Percentiles rank a stretch among this genome's conserved stretches.
Conservation (phyloP, 1,140 invertebrate species). For the Phortica variegata region DNA sequence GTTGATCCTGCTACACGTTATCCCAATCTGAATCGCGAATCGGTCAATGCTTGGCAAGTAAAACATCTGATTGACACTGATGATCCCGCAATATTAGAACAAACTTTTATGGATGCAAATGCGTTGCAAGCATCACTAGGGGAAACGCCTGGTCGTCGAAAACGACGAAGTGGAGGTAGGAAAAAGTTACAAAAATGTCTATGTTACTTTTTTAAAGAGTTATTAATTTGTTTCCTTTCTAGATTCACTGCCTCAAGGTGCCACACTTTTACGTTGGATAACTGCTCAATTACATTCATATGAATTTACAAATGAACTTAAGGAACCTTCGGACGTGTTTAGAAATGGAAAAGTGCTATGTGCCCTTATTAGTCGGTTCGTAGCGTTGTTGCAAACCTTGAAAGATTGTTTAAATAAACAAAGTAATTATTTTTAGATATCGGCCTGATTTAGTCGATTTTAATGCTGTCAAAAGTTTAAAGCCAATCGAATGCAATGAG, state of each 20-base stretch:
- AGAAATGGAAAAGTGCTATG: conserved; percentile 50
- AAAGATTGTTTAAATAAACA: neutral
- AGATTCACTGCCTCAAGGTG: conserved; percentile 42
- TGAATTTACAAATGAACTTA: conserved; percentile 39
- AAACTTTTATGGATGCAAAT: conserved; percentile 58
- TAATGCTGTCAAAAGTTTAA: conserved; percentile 66
- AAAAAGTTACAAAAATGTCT: neutral
- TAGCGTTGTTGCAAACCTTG: neutral
- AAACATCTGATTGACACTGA: conserved; percentile 65
- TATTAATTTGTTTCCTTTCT: neutral
- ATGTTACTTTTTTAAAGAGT: too few relatives aligned
- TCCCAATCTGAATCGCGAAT: conserved; percentile 64
- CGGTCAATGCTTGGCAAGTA: conserved; percentile 64
- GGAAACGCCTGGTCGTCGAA: conserved; percentile 42
- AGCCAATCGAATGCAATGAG: conserved; percentile 70
- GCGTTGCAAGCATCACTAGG: conserved; percentile 31
- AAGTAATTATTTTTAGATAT: conserved; percentile 66
- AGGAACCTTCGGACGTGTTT: conserved; percentile 52
- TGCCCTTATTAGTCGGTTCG: conserved; percentile 50
- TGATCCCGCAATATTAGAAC: conserved; percentile 63
- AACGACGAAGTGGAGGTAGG: conserved; percentile 49
- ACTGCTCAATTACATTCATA: conserved; percentile 38
- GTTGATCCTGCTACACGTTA: conserved; percentile 86
- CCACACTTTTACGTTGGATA: conserved; percentile 46
- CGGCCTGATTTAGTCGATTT: conserved; percentile 85